phyloP scores from a whole-genome alignment of 2,113 vertebrate species.

The Cyanoramphus novaezelandiae region DNA sequence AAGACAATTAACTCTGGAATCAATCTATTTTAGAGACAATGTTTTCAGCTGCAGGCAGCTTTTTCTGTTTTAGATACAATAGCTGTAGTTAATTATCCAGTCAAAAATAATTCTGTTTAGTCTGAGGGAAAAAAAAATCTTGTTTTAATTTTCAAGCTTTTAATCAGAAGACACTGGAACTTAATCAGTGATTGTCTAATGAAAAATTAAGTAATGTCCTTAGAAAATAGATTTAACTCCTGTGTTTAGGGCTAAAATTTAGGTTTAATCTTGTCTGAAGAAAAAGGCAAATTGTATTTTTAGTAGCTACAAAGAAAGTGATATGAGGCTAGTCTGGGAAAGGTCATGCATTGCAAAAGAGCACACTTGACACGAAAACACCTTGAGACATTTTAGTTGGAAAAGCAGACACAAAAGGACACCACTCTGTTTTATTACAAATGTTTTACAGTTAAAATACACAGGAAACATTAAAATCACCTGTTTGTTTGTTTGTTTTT shows the following conservation, averaged over 20 bases:
- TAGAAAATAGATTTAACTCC: background rate
- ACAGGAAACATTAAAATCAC: background rate
- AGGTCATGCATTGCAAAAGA: background rate
- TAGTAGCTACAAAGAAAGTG: background rate
- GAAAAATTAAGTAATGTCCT: constrained; percentile 10
- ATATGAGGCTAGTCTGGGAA: background rate
- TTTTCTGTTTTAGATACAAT: constrained; percentile 31
- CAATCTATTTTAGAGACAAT: constrained; percentile 17
- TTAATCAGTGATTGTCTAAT: constrained; percentile 34
- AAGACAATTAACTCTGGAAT: constrained; percentile 39
- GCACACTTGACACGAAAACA: background rate
- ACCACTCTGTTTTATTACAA: background rate
- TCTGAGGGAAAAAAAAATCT: background rate
- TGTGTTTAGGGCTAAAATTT: background rate
- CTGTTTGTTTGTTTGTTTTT: background rate
- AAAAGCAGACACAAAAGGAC: background rate
- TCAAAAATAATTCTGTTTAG: constrained; percentile 39
- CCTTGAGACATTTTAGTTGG: background rate
- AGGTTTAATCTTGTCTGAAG: background rate
- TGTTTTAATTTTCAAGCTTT: constrained; percentile 37
- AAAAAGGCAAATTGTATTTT: background rate
- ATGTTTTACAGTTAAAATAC: background rate
- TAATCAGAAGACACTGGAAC: constrained; percentile 15
- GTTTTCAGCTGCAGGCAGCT: constrained; percentile 19
- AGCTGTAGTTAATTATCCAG: constrained; percentile 41